Conservation (phyloP, 2,888 invertebrate species). For the Amblyteles armatorius region DNA sequence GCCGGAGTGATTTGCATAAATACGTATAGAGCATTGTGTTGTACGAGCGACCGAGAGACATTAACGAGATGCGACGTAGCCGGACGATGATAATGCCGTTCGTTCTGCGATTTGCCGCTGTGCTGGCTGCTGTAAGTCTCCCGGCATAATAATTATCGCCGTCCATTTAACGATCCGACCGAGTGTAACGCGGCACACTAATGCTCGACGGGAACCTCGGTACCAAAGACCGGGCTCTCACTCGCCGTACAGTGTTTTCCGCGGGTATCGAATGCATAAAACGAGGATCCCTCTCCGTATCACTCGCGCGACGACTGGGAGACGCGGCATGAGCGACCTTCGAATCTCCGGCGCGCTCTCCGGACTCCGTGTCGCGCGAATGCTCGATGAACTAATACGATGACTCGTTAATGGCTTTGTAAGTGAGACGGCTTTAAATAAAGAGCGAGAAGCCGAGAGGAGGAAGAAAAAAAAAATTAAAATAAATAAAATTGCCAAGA, state of each 20-base stretch:
- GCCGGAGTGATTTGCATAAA: constrained; percentile 65
- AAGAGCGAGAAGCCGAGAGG: constrained; percentile 40
- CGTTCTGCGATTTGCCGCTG: constrained; percentile 32
- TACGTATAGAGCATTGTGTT: constrained; percentile 39
- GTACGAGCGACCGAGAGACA: constrained; percentile 53
- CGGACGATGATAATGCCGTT: constrained; percentile 63
- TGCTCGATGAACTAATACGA: constrained; percentile 72
- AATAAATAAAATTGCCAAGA: constrained; percentile 46
- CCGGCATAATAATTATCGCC: constrained; percentile 68
- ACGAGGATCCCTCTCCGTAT: background rate
- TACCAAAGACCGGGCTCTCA: constrained; percentile 19
- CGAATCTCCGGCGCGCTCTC: constrained; percentile 41
- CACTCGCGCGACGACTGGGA: constrained; percentile 38
- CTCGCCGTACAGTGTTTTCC: background rate
- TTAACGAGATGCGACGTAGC: constrained; percentile 67
- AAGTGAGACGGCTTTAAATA: constrained; percentile 53
- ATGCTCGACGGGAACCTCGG: constrained; percentile 48
- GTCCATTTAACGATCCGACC: constrained; percentile 61
- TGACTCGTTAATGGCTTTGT: constrained; percentile 63
- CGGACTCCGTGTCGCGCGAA: constrained; percentile 62
- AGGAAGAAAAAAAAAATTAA: constrained; percentile 41
- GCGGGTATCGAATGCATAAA: background rate
- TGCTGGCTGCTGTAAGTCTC: constrained; percentile 61
- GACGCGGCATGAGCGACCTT: constrained; percentile 48
- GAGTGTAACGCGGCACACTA: constrained; percentile 58